Evolutionary conservation across 2,113 vertebrate species (phyloP).

Genomic region (Eira barbara): DNA sequence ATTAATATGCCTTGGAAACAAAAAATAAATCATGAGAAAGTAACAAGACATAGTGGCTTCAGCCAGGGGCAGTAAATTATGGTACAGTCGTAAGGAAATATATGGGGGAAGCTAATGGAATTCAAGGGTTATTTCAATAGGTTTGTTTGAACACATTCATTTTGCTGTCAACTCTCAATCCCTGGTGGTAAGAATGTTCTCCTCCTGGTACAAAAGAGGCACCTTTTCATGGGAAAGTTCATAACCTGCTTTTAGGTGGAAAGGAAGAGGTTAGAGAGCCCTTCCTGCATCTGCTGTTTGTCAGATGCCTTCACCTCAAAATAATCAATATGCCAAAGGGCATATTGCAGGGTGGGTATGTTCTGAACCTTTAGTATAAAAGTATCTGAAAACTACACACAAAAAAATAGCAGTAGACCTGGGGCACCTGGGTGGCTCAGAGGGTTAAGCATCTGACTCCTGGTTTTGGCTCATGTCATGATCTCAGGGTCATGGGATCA

Average conservation of each 20-base stretch:
- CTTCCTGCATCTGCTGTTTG: background rate
- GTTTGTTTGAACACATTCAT: background rate
- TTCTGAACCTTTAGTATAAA: background rate
- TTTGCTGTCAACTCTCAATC: background rate
- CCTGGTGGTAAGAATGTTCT: background rate
- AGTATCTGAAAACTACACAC: background rate
- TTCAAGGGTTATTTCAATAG: background rate
- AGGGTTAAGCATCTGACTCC: background rate
- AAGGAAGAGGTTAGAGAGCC: background rate
- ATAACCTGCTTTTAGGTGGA: background rate
- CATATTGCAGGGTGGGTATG: background rate
- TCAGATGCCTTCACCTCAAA: background rate
- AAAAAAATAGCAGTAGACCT: background rate
- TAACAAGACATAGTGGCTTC: background rate
- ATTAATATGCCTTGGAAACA: background rate
- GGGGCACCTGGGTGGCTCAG: background rate
- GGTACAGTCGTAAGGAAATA: background rate
- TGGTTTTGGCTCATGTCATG: background rate
- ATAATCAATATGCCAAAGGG: background rate
- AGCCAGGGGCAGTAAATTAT: background rate
- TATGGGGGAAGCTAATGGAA: background rate
- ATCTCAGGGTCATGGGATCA: background rate
- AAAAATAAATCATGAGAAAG: background rate
- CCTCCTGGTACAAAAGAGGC: background rate
- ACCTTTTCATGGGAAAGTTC: background rate